Evolutionary conservation across 1,140 invertebrate species (phyloP).

Genomic region (Pseudomyrmex concolor): DNA sequence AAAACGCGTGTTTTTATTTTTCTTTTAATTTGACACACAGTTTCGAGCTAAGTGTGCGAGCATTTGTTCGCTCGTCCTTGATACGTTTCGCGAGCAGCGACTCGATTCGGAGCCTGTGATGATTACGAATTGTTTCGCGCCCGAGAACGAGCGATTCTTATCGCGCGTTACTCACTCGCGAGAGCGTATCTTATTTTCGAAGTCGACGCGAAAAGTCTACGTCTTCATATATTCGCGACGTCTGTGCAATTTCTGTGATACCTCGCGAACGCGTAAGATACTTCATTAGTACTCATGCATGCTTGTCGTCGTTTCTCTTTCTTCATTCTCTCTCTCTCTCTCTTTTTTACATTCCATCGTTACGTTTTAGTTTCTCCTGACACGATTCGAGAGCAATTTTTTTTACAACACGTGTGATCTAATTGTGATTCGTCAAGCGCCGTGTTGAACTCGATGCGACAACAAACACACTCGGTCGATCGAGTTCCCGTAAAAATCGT

Average conservation of each 20-base stretch:
- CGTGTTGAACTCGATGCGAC: slow-evolving; percentile 38
- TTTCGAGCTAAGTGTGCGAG: too few species aligned
- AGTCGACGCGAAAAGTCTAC: slow-evolving; percentile 5
- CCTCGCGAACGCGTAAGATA: slow-evolving; percentile 13
- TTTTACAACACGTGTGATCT: slow-evolving; percentile 33
- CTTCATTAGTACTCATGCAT: slow-evolving; percentile 16
- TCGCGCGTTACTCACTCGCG: not conserved
- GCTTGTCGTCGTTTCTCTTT: slow-evolving; percentile 16
- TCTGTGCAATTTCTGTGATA: slow-evolving; percentile 55
- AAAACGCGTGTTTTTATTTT: too few species aligned
- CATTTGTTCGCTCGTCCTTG: too few species aligned
- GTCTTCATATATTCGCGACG: slow-evolving; percentile 19
- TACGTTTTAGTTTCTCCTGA: slow-evolving; percentile 41
- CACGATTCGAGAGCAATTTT: not conserved
- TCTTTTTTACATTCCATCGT: slow-evolving; percentile 50
- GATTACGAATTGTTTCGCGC: slow-evolving; percentile 29
- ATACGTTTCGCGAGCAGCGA: not conserved
- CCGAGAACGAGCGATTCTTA: not conserved
- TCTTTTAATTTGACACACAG: too few species aligned
- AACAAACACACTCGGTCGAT: not conserved
- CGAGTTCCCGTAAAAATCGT: slow-evolving; percentile 21
- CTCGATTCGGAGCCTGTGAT: slow-evolving; percentile 27
- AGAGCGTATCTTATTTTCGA: not conserved
- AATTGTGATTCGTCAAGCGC: slow-evolving; percentile 42
- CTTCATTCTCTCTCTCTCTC: too few species aligned